Evolutionary conservation across 1,140 invertebrate genomes (phyloP), one percentile per base, ranked within the genome.

Genomic region (Trigoniulus corallinus): DNA sequence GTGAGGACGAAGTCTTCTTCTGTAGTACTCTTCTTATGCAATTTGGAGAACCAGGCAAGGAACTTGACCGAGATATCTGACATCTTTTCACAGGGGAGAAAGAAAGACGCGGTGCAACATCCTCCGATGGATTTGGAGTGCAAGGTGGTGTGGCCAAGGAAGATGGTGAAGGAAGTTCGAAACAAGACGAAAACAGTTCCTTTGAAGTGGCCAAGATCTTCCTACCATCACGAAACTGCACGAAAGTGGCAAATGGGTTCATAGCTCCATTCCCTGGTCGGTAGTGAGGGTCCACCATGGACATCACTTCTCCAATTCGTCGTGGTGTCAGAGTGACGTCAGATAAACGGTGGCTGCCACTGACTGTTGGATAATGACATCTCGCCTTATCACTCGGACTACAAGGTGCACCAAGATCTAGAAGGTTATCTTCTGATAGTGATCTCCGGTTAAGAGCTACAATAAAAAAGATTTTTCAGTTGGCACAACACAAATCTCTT

Each of bases 261-360:
- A 63, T 60, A 49, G 67, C 65, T 7, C 59, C 63, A 22, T 3
- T 23, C 64, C 64, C 53, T 65, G 65, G 53, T 63, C 66, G 39
- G 58, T 84, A 84, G 58, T 86, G 80, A 27, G 81, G 79, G 68
- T 88, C 84, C 58, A 81, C 74, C 42, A 78, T 72, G 59, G 81
- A 80, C 74, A 86, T 85, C 20, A 79, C 75, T 64, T 84, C 81
- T 22, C 80, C 81, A 0, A 84, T 71, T 52, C 77, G 71, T 45
- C 71, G 71, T 27, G 76, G 64, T 18, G 71, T 72, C 37, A 72
- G 25, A 1, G 2, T 15, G 3, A 27, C 20, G 21, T 44, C 47
- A 22, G 22, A 39, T 20, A 10, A 10, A 12, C n/a, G 1, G 47
- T 25, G 21, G 34, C 43, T 23, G 37, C 25, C 20, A 54, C 24